Evolutionary conservation across 2,888 invertebrate species (phyloP).

Genomic region (Sarcophaga subvicina): DNA sequence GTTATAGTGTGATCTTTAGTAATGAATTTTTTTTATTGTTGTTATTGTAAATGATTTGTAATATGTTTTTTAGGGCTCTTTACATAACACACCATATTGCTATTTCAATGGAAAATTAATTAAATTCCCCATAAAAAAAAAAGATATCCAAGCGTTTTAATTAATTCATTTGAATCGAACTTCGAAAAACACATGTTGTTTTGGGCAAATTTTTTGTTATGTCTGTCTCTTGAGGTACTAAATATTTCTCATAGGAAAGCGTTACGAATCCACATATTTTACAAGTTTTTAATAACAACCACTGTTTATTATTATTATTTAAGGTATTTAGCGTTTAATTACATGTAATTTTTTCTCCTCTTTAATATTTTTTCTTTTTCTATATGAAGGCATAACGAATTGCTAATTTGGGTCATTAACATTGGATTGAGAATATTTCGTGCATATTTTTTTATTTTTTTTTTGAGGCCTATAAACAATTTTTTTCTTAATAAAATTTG

Average conservation of each 20-base stretch:
- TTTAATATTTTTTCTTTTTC: background rate
- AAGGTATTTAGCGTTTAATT: too few relatives aligned
- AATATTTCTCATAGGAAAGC: too few relatives aligned
- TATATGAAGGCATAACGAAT: slow-evolving; percentile 56
- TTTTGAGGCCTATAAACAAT: background rate
- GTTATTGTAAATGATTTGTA: too few relatives aligned
- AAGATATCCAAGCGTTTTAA: background rate
- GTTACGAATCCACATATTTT: background rate
- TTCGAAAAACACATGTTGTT: background rate
- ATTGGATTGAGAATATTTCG: slow-evolving; percentile 45
- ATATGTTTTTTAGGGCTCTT: too few relatives aligned
- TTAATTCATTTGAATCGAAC: background rate
- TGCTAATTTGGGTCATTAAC: slow-evolving; percentile 56
- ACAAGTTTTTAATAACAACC: background rate
- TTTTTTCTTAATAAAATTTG: background rate
- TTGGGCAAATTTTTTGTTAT: background rate
- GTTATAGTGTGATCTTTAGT: too few relatives aligned
- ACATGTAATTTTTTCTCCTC: too few relatives aligned
- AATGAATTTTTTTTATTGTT: too few relatives aligned
- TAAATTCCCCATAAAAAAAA: background rate
- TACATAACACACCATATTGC: too few relatives aligned
- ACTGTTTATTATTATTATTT: background rate
- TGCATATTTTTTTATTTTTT: background rate
- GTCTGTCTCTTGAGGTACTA: too few relatives aligned
- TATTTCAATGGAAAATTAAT: too few relatives aligned